phyloP scores from a whole-genome alignment of 2,888 invertebrate species.

The Amblyteles armatorius region DNA sequence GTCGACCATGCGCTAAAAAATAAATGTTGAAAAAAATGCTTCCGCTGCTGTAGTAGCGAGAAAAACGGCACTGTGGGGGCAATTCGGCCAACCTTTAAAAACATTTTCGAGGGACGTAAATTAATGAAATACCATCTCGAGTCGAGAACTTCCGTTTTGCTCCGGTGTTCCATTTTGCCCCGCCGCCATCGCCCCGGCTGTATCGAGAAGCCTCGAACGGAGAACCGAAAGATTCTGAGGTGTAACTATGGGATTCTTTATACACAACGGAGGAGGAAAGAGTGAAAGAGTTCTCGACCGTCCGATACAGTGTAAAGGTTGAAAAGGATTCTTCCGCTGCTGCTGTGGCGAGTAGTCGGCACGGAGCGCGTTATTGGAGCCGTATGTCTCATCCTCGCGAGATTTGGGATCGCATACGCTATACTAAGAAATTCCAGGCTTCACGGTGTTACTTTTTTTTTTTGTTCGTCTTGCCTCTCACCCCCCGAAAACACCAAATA shows the following conservation, averaged over 20 bases:
- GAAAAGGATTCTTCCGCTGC: constrained; percentile 59
- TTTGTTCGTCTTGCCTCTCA: constrained; percentile 74
- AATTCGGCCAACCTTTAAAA: too few species aligned
- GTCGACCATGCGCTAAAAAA: constrained; percentile 41
- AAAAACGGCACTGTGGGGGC: too few species aligned
- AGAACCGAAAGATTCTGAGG: constrained; percentile 36
- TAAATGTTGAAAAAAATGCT: constrained; percentile 60
- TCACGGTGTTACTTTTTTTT: constrained; percentile 74
- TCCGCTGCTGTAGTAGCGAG: constrained; percentile 9
- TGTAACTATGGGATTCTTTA: constrained; percentile 28
- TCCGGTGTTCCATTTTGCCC: constrained; percentile 4
- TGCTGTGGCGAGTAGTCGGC: constrained; percentile 52
- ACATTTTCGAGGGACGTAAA: too few species aligned
- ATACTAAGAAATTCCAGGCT: constrained; percentile 74
- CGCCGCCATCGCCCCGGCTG: constrained; percentile 20
- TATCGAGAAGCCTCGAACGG: constrained; percentile 38
- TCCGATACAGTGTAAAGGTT: constrained; percentile 53
- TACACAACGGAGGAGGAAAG: constrained; percentile 15
- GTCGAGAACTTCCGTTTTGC: neutral
- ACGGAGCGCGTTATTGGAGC: constrained; percentile 64
- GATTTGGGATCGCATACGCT: constrained; percentile 42
- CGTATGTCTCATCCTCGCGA: constrained; percentile 33
- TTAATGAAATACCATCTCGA: too few species aligned
- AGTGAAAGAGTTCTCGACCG: constrained; percentile 57
- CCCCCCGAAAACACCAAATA: constrained; percentile 80